phyloP scores from a whole-genome alignment of 2,888 invertebrate species.

The Fabriciana adippe region DNA sequence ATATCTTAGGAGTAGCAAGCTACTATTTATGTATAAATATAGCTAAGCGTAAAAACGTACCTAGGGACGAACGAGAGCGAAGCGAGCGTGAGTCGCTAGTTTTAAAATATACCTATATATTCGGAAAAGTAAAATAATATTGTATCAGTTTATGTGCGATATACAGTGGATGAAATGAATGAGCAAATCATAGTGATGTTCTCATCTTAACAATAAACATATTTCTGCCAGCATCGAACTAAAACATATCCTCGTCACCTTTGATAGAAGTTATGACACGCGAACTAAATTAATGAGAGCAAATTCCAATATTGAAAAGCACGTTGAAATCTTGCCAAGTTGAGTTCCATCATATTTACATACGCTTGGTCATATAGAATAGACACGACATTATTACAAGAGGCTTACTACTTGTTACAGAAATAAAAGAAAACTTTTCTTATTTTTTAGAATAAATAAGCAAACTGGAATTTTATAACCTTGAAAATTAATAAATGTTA shows the following conservation, averaged over 20 bases:
- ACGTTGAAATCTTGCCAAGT: constrained; percentile 19
- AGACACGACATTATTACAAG: not conserved
- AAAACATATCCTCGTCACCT: constrained; percentile 17
- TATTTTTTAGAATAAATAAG: no score
- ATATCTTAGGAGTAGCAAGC: no score
- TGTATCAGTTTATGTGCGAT: not conserved
- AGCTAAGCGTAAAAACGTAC: no score
- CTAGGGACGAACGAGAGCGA: no score
- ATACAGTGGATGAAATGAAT: not conserved
- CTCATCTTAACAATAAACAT: not conserved
- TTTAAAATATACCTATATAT: no score
- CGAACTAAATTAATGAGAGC: constrained; percentile 18
- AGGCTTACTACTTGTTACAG: not conserved
- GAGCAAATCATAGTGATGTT: not conserved
- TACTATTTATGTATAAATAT: no score
- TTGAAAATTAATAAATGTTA: no score
- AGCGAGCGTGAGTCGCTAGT: no score
- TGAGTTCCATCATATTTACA: not conserved
- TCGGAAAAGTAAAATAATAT: no score
- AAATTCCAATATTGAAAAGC: constrained; percentile 10
- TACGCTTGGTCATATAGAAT: not conserved
- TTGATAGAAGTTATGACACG: constrained; percentile 17
- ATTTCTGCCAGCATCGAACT: constrained; percentile 3
- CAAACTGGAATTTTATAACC: no score
- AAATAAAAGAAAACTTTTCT: no score